Conservation (phyloP, 2,797 vertebrate species). For the Onychomys leucogaster region DNA sequence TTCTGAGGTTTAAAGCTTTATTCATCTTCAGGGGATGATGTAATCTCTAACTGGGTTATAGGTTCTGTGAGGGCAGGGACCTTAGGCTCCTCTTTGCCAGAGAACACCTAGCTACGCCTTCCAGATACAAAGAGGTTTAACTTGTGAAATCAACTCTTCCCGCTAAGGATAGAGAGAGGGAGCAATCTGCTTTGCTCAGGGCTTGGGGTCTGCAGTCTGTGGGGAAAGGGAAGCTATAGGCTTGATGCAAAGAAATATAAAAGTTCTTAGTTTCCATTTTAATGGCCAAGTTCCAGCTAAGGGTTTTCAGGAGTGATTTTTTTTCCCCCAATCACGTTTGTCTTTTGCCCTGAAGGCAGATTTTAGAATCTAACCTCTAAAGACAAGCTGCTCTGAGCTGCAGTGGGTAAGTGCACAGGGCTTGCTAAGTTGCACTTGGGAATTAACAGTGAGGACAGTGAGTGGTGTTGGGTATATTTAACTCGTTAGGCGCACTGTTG, state of each 20-base stretch:
- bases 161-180: neutral
- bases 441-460: neutral
- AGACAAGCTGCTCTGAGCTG: neutral
- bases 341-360: slow-evolving; percentile 55
- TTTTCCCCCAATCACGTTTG: slow-evolving; percentile 20
- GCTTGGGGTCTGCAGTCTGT: neutral
- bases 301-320: slow-evolving; percentile 44
- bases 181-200: neutral
- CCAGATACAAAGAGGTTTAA: slow-evolving; percentile 56
- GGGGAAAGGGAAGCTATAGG: neutral
- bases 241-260: neutral
- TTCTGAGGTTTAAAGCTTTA: slow-evolving; percentile 31
- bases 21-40: slow-evolving; percentile 36
- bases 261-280: slow-evolving; percentile 39
- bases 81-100: slow-evolving; percentile 40
- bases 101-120: slow-evolving; percentile 25
- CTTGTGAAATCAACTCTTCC: slow-evolving; percentile 49
- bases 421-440: neutral
- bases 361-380: slow-evolving; percentile 62
- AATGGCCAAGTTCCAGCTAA: slow-evolving; percentile 4
- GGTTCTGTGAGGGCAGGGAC: slow-evolving; percentile 29
- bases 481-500: neutral
- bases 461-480: neutral
- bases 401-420: neutral
- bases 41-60: neutral